phyloP scores from a whole-genome alignment of 2,797 vertebrate genomes.

The Pteronotus mesoamericanus region DNA sequence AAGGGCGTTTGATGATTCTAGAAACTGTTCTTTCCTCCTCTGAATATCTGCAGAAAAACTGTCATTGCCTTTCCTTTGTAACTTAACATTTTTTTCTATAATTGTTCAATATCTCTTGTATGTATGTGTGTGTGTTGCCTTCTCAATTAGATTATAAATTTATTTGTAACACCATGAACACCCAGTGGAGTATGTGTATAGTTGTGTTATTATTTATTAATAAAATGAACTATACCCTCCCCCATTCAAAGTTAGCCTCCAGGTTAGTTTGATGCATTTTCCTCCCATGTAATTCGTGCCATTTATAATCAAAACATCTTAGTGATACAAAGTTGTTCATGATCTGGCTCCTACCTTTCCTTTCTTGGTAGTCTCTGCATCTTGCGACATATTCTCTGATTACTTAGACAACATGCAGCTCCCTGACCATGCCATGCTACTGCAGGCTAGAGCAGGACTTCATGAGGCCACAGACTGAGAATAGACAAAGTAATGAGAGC shows the following conservation, averaged over 20 bases:
- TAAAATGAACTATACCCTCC: neutral
- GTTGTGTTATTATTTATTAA: neutral
- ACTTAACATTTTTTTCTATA: neutral
- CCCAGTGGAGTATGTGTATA: neutral
- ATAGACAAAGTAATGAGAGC: neutral
- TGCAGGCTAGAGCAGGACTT: neutral
- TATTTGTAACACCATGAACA: neutral
- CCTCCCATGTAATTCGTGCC: neutral
- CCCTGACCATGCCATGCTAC: neutral
- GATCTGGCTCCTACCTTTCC: neutral
- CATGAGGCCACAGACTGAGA: neutral
- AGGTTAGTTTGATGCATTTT: neutral
- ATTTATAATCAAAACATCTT: neutral
- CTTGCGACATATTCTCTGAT: neutral
- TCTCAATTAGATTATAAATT: neutral
- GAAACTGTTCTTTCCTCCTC: neutral
- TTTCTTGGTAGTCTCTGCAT: neutral
- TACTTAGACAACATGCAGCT: neutral
- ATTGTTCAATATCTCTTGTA: neutral
- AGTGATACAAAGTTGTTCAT: neutral
- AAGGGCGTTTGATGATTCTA: neutral
- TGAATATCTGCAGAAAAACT: conserved; percentile 19
- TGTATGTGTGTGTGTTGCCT: neutral
- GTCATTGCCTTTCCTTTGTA: neutral
- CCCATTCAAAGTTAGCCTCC: neutral